phyloP scores from a whole-genome alignment of 2,888 invertebrate genomes.

The Seira musarum region DNA sequence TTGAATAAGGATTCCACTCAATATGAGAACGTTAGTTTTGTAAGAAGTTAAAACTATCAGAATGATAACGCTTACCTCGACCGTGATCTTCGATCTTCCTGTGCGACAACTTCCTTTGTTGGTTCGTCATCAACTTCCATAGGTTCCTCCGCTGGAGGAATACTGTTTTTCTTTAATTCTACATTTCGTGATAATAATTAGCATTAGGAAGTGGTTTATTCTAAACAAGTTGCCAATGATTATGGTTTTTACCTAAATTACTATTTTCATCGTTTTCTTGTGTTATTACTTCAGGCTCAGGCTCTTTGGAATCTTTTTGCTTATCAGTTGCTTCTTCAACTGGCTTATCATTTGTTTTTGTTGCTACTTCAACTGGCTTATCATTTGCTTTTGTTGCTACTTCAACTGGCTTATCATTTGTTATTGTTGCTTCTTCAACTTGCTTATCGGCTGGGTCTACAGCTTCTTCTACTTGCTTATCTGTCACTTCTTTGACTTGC shows the following conservation, averaged over 20 bases:
- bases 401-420: too few species aligned
- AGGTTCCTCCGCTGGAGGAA: not conserved
- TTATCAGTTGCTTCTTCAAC: not conserved
- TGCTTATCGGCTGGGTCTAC: not conserved
- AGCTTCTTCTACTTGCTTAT: not conserved
- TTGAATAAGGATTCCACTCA: not conserved
- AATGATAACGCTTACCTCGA: not conserved
- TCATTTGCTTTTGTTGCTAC: too few species aligned
- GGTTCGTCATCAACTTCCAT: conserved; percentile 13
- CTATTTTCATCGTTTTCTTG: not conserved
- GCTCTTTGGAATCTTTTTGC: too few species aligned
- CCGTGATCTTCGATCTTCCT: conserved; percentile 17
- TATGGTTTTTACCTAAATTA: not conserved
- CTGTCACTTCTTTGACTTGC: conserved; percentile 21
- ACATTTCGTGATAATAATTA: not conserved
- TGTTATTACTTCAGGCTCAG: not conserved
- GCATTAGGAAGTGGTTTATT: not conserved
- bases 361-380: not conserved
- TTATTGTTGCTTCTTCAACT: not conserved
- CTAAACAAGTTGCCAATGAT: not conserved
- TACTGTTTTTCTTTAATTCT: not conserved
- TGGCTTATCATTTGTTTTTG: not conserved
- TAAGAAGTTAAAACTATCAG: not conserved
- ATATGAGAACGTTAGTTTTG: not conserved
- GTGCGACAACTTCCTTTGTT: not conserved